Conservation (phyloP, 1,140 invertebrate genomes). For the Centruroides vittatus region DNA sequence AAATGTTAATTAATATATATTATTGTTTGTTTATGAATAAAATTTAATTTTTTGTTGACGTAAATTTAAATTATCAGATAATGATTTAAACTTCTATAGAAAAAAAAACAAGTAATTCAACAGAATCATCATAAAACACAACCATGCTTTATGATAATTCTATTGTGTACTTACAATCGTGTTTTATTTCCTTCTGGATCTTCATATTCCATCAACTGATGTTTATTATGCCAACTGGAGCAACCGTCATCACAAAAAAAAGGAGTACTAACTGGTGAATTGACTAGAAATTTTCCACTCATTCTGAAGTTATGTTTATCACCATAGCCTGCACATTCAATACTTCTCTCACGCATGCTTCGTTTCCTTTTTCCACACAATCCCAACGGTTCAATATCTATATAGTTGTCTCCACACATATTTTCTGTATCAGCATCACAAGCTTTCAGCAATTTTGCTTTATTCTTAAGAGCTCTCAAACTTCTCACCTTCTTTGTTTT, state of each 20-base stretch:
- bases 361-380: slow-evolving; percentile 30
- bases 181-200: not conserved
- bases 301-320: not conserved
- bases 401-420: not conserved
- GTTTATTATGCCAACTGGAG: not conserved
- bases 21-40: too few relatives aligned
- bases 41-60: too few relatives aligned
- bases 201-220: not conserved
- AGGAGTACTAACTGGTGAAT: not conserved
- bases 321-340: slow-evolving; percentile 25
- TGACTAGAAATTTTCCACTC: not conserved
- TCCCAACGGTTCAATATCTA: not conserved
- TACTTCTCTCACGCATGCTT: slow-evolving; percentile 24
- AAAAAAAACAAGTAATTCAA: too few relatives aligned
- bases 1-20: too few relatives aligned
- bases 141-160: too few relatives aligned
- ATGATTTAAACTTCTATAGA: too few relatives aligned
- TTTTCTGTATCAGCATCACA: slow-evolving; percentile 13
- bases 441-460: slow-evolving; percentile 1
- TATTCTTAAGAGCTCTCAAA: not conserved
- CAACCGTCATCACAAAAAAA: not conserved
- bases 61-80: too few relatives aligned
- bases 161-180: not conserved
- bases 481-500: not conserved
- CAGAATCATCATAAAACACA: too few relatives aligned